Base-by-base conservation (phyloP, 2,888 invertebrate species). In the Ectobius pallidus region DNA sequence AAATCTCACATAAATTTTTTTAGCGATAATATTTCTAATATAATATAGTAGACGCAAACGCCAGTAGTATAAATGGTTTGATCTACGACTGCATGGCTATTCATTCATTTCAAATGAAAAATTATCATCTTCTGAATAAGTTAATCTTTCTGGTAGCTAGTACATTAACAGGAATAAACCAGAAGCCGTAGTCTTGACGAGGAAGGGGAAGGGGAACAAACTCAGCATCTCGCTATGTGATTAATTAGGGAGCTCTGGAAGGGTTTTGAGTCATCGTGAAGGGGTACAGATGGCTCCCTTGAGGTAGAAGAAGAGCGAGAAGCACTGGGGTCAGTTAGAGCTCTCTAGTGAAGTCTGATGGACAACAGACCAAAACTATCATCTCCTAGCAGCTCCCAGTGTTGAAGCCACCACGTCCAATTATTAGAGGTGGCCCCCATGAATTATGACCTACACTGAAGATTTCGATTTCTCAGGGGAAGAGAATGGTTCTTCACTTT, bases 201-300 rank as follows among this genome's bases (percentile, higher is more conserved):
- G n/a, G n/a, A n/a, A 16, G n/a, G 27, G 30, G 58, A 58, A 30
- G 22, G 30, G 27, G n/a, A n/a, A n/a, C n/a, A 46, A 18, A 49
- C n/a, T 25, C 46, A 30, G 11, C 18, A 49, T 49, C 49, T 68
- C 67, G 27, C 46, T 22, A 49, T 46, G n/a, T 68, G 67, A 68
- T 68, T 49, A 68, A 68, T 68, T 68, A 30, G 16, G 27, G 65
- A 44, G 65, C 42, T 65, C n/a, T n/a, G n/a, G 42, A 44, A 20
- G 42, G 65, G 22, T 44, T 65, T 49, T 68, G 67, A 68, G 49
- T 46, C 67, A 68, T 44, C 67, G 30, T 44, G 44, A 39, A 42
- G 63, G 20, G 14, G 22, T 63, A 63, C 65, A 30, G 46, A 65
- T 65, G 65, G 65, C 34, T 30, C 65, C 65, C 65, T 65, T n/a